Percentiles rank a stretch among this genome's conserved stretches.
Conservation (phyloP, 2,113 vertebrate species). For the Xiphias gladius region DNA sequence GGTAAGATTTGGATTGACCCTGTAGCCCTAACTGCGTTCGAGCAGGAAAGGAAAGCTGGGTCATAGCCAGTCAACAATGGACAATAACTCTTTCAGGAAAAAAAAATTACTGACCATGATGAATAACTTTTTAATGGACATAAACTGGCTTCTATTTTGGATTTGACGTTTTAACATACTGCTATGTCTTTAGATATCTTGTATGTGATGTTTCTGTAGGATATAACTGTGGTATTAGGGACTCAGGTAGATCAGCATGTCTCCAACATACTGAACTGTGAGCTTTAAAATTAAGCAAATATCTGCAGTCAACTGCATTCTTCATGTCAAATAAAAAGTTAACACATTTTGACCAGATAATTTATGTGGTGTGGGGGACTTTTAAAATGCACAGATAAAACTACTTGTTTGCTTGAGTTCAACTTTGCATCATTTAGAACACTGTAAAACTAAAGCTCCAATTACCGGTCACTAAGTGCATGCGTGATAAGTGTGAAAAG, state of each 20-base stretch:
- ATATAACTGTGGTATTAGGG: background rate
- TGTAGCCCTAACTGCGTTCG: background rate
- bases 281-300: background rate
- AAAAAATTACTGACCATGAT: background rate
- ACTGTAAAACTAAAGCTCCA: background rate
- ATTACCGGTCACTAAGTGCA: background rate
- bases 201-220: background rate
- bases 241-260: background rate
- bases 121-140: constrained; percentile 6
- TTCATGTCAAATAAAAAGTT: background rate
- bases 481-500: background rate
- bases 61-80: constrained; percentile 11
- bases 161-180: background rate
- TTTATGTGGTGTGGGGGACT: too few species aligned
- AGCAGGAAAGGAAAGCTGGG: background rate
- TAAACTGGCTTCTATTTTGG: constrained; percentile 13
- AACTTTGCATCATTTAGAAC: background rate
- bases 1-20: background rate
- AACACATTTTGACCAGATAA: background rate
- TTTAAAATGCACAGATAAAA: background rate
- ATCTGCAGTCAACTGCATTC: constrained; percentile 2
- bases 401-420: background rate
- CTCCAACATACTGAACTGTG: background rate
- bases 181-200: background rate
- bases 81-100: constrained; percentile 18